Percentiles rank a stretch among this genome's conserved stretches.
Evolutionary conservation across 2,888 invertebrate genomes (phyloP).

Genomic region (Carabus problematicus): DNA sequence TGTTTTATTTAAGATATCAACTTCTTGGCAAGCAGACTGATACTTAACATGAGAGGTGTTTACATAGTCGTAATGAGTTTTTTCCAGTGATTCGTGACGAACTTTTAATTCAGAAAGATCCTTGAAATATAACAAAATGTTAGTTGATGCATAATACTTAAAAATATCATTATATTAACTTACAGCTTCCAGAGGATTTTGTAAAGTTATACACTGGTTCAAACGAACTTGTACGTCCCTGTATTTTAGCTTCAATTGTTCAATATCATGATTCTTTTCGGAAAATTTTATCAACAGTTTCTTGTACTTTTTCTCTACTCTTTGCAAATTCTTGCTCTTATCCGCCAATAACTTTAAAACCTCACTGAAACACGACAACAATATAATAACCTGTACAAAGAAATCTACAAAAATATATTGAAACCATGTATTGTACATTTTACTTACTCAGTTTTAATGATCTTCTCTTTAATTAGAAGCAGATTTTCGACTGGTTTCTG

Average conservation of each 20-base stretch:
- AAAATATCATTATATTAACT: not conserved
- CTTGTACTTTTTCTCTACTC: conserved; percentile 1
- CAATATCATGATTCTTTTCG: conserved; percentile 3
- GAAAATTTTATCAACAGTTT: not conserved
- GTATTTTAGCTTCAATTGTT: not conserved
- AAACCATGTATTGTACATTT: not conserved
- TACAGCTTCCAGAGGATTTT: not conserved
- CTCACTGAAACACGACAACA: not conserved
- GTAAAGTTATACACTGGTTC: conserved; percentile 5
- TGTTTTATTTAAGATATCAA: not conserved
- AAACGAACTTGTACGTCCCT: too few species aligned
- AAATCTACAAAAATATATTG: too few species aligned
- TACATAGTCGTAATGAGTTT: conserved; percentile 3
- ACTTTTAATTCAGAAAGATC: not conserved
- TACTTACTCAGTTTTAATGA: conserved; percentile 10
- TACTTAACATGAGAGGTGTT: conserved; percentile 2
- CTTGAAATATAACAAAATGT: not conserved
- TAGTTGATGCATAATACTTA: too few species aligned
- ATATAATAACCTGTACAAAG: not conserved
- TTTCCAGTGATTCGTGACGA: conserved; percentile 3
- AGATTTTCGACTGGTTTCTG: not conserved
- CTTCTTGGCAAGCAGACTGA: conserved; percentile 2
- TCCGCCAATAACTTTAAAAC: not conserved
- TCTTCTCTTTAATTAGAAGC: not conserved
- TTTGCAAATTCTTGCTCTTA: conserved; percentile 4